Percentiles rank a stretch among this genome's conserved stretches.
Conservation (phyloP, 64 coral and sea anemone genomes). For the Stichodactyla helianthus region DNA sequence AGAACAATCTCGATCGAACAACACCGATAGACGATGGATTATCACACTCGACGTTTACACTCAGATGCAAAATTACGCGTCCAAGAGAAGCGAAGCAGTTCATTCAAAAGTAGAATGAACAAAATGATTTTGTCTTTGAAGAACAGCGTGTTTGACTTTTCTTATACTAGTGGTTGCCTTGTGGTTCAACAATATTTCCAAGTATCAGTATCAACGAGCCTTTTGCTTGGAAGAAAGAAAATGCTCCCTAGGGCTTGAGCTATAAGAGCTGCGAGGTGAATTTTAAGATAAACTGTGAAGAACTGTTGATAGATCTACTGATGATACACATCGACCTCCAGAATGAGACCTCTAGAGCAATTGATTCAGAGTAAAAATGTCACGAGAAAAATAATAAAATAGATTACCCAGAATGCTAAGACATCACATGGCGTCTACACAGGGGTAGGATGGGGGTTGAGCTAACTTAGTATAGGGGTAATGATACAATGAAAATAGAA, state of each 20-base stretch:
- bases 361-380: not conserved
- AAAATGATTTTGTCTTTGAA: not conserved
- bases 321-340: conserved; percentile 4
- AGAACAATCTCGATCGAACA: not conserved
- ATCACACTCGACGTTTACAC: not conserved
- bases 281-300: conserved; percentile 4
- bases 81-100: not conserved
- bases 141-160: not conserved
- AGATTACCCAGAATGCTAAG: not conserved
- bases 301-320: conserved; percentile 7
- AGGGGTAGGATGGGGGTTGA: not conserved
- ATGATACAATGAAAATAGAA: too few relatives aligned
- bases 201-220: not conserved
- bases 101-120: not conserved
- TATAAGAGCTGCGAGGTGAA: not conserved
- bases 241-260: not conserved
- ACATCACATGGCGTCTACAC: not conserved
- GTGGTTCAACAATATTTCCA: not conserved
- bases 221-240: not conserved
- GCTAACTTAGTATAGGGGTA: not conserved
- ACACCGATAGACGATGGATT: too few relatives aligned
- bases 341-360: not conserved
- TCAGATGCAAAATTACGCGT: not conserved
- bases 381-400: conserved; percentile 2
- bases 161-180: not conserved